Base-by-base conservation (phyloP, 2,888 invertebrate genomes). In the Andrena praecox region DNA sequence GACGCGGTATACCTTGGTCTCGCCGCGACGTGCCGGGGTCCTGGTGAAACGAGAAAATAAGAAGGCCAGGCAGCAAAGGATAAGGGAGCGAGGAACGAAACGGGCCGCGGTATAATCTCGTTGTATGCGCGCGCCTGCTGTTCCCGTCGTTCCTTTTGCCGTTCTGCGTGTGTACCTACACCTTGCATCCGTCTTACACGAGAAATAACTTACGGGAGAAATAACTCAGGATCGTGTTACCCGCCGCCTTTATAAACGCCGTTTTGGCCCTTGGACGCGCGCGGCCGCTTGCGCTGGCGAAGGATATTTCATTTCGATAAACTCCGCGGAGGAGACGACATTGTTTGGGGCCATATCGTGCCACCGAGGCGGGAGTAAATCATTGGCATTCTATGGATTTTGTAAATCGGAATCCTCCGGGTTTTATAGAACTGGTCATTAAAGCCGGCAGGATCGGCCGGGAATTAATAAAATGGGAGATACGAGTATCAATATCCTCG, bases 161-260 rank as follows among this genome's bases (percentile, higher is more conserved):
- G 42, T 69, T 77, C 64, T 50, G 52, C 59, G 62, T 29, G 42
- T 67, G 62, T 62, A 76, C 8, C 69, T 56, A 73, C 77, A 76
- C 54, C 70, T 68, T 62, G 70, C 83, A 69, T 59, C 60, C 67
- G 74, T 80, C 87, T 85, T 80, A 79, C 80, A 81, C 71, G 80
- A 63, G 78, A 80, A 86, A 78, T 80, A 86, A 79, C 80, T 88
- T 75, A 85, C 78, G 67, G 48, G 66, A 80, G 82, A 74, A 85
- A 78, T 82, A 87, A 85, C 71, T 84, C 71, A 59, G 82, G 78
- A 87, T 89, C 89, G 82, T 78, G 80, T 89, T 89, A 82, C 85
- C 71, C 59, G 66, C 69, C 63, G 52, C 67, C 64, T 63, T 78
- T 76, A 68, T 33, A 42, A 42, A 63, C 73, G 35, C 48, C 59